These are phyloP conservation scores for Temnothorax rugatulus DNA, from an alignment of 2,888 invertebrate genomes.

Conservation along the genomic window DNA sequence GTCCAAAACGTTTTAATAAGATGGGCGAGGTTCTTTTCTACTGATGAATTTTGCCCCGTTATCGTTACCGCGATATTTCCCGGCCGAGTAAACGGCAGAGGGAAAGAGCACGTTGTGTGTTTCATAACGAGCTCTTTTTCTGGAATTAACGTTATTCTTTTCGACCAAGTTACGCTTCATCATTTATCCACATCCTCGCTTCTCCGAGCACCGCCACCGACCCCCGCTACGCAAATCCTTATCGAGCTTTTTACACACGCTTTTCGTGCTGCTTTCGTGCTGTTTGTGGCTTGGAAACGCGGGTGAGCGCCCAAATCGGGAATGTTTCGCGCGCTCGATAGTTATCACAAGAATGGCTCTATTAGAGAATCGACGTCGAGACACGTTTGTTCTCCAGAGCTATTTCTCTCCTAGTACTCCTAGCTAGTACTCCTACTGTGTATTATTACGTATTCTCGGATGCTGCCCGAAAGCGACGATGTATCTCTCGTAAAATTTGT, in stretches of 20 bases:
- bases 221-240: slow-evolving; percentile 18
- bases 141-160: slow-evolving; percentile 20
- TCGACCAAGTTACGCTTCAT: slow-evolving; percentile 7
- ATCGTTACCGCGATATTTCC: neutral
- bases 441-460: slow-evolving; percentile 22
- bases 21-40: neutral
- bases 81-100: neutral
- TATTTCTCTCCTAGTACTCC: neutral
- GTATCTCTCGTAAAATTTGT: neutral
- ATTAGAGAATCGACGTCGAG: neutral
- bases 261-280: slow-evolving; percentile 1
- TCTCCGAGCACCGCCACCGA: neutral
- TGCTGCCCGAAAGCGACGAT: slow-evolving; percentile 21
- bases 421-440: no score
- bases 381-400: neutral
- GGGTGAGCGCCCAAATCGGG: neutral
- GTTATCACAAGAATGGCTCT: slow-evolving; percentile 8
- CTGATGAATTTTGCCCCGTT: neutral
- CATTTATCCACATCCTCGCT: slow-evolving; percentile 13
- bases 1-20: no score
- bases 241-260: slow-evolving; percentile 20
- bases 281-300: slow-evolving; percentile 2
- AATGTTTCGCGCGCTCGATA: neutral
- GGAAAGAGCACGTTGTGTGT: neutral
- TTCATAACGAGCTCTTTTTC: slow-evolving; percentile 19